Percentiles rank a stretch among this genome's conserved stretches.
Conservation (phyloP, 2,888 invertebrate genomes). For the Chelonus formosanus region DNA sequence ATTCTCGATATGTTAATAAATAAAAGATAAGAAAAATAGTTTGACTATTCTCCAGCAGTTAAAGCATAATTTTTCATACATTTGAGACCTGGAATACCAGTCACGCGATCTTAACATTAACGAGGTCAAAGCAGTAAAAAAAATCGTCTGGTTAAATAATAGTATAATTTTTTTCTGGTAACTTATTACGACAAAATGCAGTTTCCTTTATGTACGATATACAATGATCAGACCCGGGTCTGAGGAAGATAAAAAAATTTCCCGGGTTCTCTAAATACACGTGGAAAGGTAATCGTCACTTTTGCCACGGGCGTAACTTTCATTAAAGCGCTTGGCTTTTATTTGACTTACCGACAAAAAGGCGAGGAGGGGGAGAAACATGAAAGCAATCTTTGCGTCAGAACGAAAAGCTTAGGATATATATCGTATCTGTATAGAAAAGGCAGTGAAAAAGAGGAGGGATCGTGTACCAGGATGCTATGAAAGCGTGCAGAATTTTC, state of each 20-base stretch:
- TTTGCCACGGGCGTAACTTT: slow-evolving; percentile 32
- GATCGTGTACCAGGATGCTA: slow-evolving; percentile 2
- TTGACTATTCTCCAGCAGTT: slow-evolving; percentile 13
- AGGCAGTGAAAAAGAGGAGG: slow-evolving; percentile 6
- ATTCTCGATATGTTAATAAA: not conserved
- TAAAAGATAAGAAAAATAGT: slow-evolving; percentile 3
- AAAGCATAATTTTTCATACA: slow-evolving; percentile 33
- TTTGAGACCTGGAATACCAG: slow-evolving; percentile 24
- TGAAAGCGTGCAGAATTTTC: slow-evolving; percentile 21
- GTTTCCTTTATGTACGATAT: too few species aligned
- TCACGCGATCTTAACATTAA: slow-evolving; percentile 31
- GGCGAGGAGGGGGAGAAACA: slow-evolving; percentile 19
- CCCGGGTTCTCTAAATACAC: slow-evolving; percentile 12
- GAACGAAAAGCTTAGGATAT: slow-evolving; percentile 5
- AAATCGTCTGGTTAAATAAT: slow-evolving; percentile 5
- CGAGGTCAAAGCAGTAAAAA: slow-evolving; percentile 24
- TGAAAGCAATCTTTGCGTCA: slow-evolving; percentile 34
- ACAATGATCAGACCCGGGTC: not conserved
- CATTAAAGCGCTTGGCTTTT: slow-evolving; percentile 33
- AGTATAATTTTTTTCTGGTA: not conserved
- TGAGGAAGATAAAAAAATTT: not conserved
- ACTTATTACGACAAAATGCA: slow-evolving; percentile 7
- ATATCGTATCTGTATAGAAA: not conserved
- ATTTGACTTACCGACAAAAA: slow-evolving; percentile 33
- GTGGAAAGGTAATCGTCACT: slow-evolving; percentile 29